A percentile compares a stretch with the other conserved stretches of the same genome.
Evolutionary conservation across 2,888 invertebrate species (phyloP).

Genomic region (Caenorhabditis sp.): DNA sequence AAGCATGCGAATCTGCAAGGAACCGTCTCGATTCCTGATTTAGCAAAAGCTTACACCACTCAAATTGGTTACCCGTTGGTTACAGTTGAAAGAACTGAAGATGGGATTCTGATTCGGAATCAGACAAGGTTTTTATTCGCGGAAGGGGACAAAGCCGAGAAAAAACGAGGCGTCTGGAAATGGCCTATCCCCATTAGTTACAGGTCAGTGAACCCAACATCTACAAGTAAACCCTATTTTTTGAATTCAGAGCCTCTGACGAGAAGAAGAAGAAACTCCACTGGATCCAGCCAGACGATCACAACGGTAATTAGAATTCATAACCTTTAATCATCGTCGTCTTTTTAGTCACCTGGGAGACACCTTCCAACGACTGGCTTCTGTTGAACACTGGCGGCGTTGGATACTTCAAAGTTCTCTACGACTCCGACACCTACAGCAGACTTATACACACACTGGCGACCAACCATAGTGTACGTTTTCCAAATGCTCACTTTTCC

Average conservation of each 20-base stretch:
- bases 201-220: slow-evolving; percentile 35
- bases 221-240: neutral
- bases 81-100: slow-evolving; percentile 35
- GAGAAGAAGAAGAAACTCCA: slow-evolving; percentile 37
- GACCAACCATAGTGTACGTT: slow-evolving; percentile 67
- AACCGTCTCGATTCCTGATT: slow-evolving; percentile 66
- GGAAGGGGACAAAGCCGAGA: slow-evolving; percentile 46
- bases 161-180: slow-evolving; percentile 24
- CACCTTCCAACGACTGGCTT: slow-evolving; percentile 67
- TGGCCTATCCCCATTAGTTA: slow-evolving; percentile 79
- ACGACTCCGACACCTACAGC: slow-evolving; percentile 69
- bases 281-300: slow-evolving; percentile 70
- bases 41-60: slow-evolving; percentile 76
- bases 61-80: slow-evolving; percentile 68
- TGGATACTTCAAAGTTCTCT: slow-evolving; percentile 77
- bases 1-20: slow-evolving; percentile 82
- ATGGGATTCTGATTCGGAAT: slow-evolving; percentile 63
- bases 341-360: slow-evolving; percentile 46
- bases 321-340: neutral
- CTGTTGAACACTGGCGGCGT: slow-evolving; percentile 76
- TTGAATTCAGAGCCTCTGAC: neutral
- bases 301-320: slow-evolving; percentile 31
- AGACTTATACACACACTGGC: slow-evolving; percentile 68
- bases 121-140: slow-evolving; percentile 74
- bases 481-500: neutral